These are phyloP conservation scores for Pseudopipra pipra DNA, from an alignment of 2,113 vertebrate genomes.

Conservation along the genomic window DNA sequence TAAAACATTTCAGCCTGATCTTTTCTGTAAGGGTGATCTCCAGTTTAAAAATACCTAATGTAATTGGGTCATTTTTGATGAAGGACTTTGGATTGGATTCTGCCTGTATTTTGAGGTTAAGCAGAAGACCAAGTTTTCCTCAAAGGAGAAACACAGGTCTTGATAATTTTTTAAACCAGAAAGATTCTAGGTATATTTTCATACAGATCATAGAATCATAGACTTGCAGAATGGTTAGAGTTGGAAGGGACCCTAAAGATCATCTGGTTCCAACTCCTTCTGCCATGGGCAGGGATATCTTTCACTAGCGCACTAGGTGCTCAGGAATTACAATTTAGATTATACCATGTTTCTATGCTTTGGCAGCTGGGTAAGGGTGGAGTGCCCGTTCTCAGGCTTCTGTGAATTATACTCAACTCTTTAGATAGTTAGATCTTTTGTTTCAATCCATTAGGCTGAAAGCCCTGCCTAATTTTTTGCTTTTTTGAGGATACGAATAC, in stretches of 20 bases:
- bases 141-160: neutral
- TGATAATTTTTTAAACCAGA: neutral
- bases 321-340: neutral
- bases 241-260: neutral
- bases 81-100: neutral
- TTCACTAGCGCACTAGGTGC: neutral
- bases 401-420: neutral
- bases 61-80: neutral
- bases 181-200: neutral
- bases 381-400: neutral
- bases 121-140: neutral
- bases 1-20: constrained; percentile 12
- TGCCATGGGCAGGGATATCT: neutral
- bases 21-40: neutral
- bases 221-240: neutral
- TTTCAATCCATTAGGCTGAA: neutral
- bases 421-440: neutral
- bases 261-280: neutral
- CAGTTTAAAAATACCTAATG: neutral
- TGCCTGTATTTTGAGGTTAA: neutral
- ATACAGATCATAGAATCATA: neutral
- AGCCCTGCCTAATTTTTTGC: neutral
- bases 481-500: neutral
- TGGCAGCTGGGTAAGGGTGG: neutral
- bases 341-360: neutral